Percentiles rank a stretch among this genome's conserved stretches.
Conservation (phyloP, 2,113 vertebrate species). For the Hemiprocne comata region DNA sequence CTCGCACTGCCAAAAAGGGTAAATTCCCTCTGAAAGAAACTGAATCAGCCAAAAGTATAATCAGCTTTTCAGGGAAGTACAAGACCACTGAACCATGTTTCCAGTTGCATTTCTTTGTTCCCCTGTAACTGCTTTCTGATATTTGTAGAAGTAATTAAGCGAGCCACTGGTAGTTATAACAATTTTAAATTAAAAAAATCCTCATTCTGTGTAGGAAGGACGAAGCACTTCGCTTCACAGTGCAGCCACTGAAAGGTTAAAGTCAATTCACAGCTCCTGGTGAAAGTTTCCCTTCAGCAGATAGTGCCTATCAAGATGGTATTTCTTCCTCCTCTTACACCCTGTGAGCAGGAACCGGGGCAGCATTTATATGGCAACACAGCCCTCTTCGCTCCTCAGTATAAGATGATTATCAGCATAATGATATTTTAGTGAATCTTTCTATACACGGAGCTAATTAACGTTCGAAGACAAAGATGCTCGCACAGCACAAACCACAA, state of each 20-base stretch:
- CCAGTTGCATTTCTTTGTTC: slow-evolving; percentile 69
- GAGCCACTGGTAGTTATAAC: neutral
- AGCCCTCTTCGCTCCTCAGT: neutral
- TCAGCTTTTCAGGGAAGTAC: slow-evolving; percentile 66
- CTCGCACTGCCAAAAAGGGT: slow-evolving; percentile 22
- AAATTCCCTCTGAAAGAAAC: slow-evolving; percentile 35
- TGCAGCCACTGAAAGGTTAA: slow-evolving; percentile 34
- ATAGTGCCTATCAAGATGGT: slow-evolving; percentile 31
- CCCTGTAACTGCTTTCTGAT: slow-evolving; percentile 31
- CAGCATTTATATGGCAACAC: neutral
- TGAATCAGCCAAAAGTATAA: slow-evolving; percentile 67
- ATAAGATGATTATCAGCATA: neutral
- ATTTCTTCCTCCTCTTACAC: neutral
- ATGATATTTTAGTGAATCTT: neutral
- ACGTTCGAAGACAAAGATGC: neutral
- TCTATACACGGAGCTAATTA: neutral
- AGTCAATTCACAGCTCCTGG: neutral
- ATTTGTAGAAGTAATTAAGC: slow-evolving; percentile 36
- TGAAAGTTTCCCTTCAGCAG: slow-evolving; percentile 35
- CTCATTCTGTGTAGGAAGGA: neutral
- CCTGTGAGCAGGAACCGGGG: neutral
- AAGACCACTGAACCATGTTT: slow-evolving; percentile 62
- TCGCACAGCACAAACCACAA: neutral
- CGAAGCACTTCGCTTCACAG: neutral
- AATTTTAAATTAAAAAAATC: neutral